These are phyloP conservation scores for Mesitornis unicolor DNA, from an alignment of 2,113 vertebrate species.

Conservation along the genomic window DNA sequence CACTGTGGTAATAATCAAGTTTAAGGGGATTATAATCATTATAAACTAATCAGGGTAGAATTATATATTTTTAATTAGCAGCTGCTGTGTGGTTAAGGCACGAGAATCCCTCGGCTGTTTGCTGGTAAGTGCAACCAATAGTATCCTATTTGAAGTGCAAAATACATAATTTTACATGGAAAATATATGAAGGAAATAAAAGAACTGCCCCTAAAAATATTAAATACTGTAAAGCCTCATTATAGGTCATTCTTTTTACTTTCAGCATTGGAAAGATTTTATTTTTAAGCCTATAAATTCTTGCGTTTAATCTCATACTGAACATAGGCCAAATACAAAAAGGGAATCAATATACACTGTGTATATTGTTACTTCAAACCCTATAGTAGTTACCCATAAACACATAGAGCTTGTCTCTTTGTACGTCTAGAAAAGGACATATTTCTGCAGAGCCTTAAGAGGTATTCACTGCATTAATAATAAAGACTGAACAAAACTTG, in stretches of 20 bases:
- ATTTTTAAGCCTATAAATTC: not conserved
- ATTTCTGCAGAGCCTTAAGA: constrained; percentile 27
- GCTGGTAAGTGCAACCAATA: constrained; percentile 30
- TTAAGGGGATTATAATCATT: constrained; percentile 49
- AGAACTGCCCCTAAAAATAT: not conserved
- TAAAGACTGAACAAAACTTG: constrained; percentile 1
- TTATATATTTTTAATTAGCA: constrained; percentile 65
- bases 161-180: not conserved
- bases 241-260: not conserved
- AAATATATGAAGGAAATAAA: not conserved
- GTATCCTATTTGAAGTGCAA: constrained; percentile 7
- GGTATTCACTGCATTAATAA: constrained; percentile 6
- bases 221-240: not conserved
- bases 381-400: constrained; percentile 15
- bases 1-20: constrained; percentile 20
- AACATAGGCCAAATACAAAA: not conserved
- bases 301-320: not conserved
- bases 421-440: constrained; percentile 16
- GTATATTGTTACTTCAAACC: constrained; percentile 36
- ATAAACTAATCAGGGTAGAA: constrained; percentile 43
- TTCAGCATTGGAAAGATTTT: not conserved
- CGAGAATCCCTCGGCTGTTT: constrained; percentile 46
- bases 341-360: not conserved
- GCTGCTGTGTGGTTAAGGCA: constrained; percentile 44
- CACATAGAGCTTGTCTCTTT: constrained; percentile 8